Conservation (phyloP, 2,888 invertebrate species). For the Caradrina kadenii region DNA sequence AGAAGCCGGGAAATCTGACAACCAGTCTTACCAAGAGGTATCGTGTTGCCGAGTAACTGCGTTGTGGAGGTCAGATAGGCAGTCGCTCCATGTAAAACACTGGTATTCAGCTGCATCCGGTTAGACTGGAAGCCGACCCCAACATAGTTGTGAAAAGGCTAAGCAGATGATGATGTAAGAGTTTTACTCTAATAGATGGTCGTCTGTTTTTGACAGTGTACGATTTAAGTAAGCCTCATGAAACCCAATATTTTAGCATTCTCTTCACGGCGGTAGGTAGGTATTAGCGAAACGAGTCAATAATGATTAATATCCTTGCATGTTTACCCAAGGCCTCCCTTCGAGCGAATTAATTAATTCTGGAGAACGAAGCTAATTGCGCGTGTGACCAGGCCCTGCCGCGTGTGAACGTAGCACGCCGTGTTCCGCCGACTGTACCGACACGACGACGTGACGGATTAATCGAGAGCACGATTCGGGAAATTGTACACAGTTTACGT, state of each 20-base stretch:
- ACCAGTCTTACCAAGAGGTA: too few relatives aligned
- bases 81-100: too few relatives aligned
- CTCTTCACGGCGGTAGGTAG: conserved; percentile 20
- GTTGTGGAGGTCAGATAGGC: too few relatives aligned
- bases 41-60: too few relatives aligned
- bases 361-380: conserved; percentile 79
- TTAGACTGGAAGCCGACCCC: too few relatives aligned
- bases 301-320: conserved; percentile 73
- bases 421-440: conserved; percentile 52
- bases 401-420: conserved; percentile 59
- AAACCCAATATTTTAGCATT: conserved; percentile 21
- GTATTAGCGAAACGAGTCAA: conserved; percentile 63
- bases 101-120: too few relatives aligned
- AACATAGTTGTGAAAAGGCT: too few relatives aligned
- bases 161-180: too few relatives aligned
- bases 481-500: conserved; percentile 58
- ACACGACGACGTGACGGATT: conserved; percentile 67
- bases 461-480: conserved; percentile 55
- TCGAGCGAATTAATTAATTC: conserved; percentile 78
- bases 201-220: not conserved
- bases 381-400: conserved; percentile 62
- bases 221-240: not conserved
- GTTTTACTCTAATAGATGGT: too few relatives aligned
- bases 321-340: conserved; percentile 71
- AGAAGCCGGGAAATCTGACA: too few relatives aligned